Percentiles rank a stretch among this genome's conserved stretches.
Conservation (phyloP, 2,113 vertebrate genomes). For the Cryptotis parvus region DNA sequence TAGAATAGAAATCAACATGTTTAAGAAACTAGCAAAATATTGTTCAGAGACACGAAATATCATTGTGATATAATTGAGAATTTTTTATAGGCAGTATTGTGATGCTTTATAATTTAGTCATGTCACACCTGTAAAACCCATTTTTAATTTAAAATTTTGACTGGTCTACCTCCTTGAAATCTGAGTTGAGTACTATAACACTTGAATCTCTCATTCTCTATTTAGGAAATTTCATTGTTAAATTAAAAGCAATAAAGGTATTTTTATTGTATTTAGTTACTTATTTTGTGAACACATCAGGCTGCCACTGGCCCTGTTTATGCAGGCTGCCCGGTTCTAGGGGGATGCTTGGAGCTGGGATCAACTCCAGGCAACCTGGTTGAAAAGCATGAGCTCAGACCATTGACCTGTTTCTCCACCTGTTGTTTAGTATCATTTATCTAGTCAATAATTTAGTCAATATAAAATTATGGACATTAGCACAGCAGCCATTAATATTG, state of each 20-base stretch:
- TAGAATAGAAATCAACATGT: not conserved
- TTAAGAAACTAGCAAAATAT: not conserved
- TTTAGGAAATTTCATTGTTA: not conserved
- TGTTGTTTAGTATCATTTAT: not conserved
- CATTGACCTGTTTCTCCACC: no score
- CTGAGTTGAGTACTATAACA: not conserved
- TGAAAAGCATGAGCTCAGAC: no score
- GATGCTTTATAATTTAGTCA: not conserved
- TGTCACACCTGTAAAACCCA: not conserved
- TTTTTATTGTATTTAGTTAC: no score
- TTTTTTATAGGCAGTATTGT: not conserved
- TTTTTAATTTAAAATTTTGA: conserved; percentile 1
- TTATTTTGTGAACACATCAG: no score
- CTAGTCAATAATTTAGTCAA: not conserved
- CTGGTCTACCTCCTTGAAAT: not conserved
- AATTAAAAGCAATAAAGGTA: not conserved
- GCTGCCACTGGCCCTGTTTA: no score
- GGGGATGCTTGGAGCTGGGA: no score
- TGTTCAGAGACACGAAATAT: not conserved
- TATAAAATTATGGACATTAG: not conserved
- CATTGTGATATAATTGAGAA: not conserved
- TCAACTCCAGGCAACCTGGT: no score
- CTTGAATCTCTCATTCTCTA: not conserved
- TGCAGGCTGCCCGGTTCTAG: no score
- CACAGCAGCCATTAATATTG: no score